Base-by-base conservation (phyloP, 1,140 invertebrate genomes). In the Aricia agestis region DNA sequence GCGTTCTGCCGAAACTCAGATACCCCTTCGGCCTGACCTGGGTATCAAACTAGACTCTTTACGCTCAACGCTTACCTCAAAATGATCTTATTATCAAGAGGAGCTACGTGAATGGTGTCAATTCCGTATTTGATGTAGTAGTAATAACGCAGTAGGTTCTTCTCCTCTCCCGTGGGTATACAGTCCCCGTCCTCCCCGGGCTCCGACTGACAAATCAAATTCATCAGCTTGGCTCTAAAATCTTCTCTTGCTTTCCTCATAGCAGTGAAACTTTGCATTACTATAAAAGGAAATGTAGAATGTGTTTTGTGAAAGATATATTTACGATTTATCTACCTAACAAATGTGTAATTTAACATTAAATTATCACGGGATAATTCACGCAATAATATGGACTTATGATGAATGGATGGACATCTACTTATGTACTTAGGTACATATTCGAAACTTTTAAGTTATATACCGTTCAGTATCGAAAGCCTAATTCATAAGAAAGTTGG, bases 111-210 rank as follows among this genome's bases (percentile, higher is more conserved):
- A 69, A 95, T 94, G 52, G 97, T 97, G 82, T 98, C 97, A 42
- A 98, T 95, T 0, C 97, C 97, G 88, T 97, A 95, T 80, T 95
- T 95, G 68, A 98, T 94, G 79, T 98, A 98, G 89, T 97, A 97
- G 84, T 98, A 97, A 91, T 98, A 98, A 75, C 96, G 93, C 76
- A 97, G 85, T 75, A 96, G 87, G 80, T 96, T 94, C 70, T 94
- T 93, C 77, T 97, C 95, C 41, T 93, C 90, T 9, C 93, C 91
- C 17, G 92, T 92, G 41, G 94, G 93, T 78, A 94, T 92, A 25
- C 76, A 68, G 66, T 88, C 78, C 0, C 78, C 75, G 31, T 83
- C 85, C 72, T 90, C 89, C 7, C 85, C 87, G 13, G 83, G 85
- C 18, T 84, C 82, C 17, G 90, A 87, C 72, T 93, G 92, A 41